Conservation (phyloP, 2,888 invertebrate species). For the Xestoiulus laeticollis region DNA sequence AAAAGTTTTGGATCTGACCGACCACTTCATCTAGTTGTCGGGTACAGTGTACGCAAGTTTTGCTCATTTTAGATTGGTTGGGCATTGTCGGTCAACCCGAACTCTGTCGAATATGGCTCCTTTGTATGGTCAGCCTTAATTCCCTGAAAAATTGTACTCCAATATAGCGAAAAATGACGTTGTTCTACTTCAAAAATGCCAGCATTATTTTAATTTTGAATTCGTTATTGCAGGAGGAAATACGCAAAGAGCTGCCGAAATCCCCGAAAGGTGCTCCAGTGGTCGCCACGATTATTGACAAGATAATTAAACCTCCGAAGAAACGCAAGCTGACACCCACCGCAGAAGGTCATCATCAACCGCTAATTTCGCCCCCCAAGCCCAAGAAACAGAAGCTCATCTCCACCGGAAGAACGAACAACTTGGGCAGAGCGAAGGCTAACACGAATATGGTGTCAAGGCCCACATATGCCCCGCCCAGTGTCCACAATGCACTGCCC, state of each 20-base stretch:
- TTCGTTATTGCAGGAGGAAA: constrained; percentile 56
- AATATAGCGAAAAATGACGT: no score
- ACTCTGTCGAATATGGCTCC: no score
- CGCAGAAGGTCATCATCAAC: constrained; percentile 57
- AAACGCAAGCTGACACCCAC: constrained; percentile 56
- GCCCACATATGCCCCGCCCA: background rate
- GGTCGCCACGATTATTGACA: constrained; percentile 9
- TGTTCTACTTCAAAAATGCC: no score
- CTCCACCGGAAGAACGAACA: constrained; percentile 54
- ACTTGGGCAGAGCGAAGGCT: constrained; percentile 34
- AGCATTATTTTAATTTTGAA: no score
- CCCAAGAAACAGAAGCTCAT: constrained; percentile 57
- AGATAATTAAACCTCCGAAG: constrained; percentile 54
- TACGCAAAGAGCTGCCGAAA: constrained; percentile 55
- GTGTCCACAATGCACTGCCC: background rate
- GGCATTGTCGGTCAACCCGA: no score
- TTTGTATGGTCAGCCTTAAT: no score
- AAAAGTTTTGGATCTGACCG: no score
- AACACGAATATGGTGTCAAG: background rate
- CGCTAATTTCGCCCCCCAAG: constrained; percentile 51
- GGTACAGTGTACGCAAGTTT: no score
- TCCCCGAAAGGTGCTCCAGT: constrained; percentile 27
- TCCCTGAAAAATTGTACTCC: no score
- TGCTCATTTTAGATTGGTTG: no score
- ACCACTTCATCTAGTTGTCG: no score